Percentiles rank a stretch among this genome's conserved stretches.
phyloP scores from a whole-genome alignment of 1,140 invertebrate species.

The Heliconius hewitsoni region DNA sequence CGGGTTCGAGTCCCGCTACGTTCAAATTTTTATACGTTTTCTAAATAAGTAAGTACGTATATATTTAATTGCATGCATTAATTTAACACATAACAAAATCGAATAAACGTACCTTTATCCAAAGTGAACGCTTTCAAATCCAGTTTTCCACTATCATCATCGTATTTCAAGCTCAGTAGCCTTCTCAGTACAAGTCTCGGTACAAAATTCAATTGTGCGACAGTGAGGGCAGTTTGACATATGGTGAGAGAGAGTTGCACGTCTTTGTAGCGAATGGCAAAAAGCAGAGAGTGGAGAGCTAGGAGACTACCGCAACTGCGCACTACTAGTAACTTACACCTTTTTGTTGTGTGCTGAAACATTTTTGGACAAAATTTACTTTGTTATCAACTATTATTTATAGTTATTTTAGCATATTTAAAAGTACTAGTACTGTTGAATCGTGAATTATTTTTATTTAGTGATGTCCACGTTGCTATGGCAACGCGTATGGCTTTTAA shows the following conservation, averaged over 20 bases:
- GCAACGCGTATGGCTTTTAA: too few relatives aligned
- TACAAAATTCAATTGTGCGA: constrained; percentile 51
- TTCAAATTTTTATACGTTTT: too few relatives aligned
- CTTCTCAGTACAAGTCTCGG: constrained; percentile 50
- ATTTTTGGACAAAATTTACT: background rate
- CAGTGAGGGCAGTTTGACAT: constrained; percentile 32
- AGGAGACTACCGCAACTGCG: constrained; percentile 46
- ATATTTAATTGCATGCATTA: too few relatives aligned
- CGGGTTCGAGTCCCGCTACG: too few relatives aligned
- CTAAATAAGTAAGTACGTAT: too few relatives aligned
- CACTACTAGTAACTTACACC: constrained; percentile 63
- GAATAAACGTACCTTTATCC: constrained; percentile 44
- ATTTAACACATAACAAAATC: too few relatives aligned
- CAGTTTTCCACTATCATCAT: constrained; percentile 34
- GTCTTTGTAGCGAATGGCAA: constrained; percentile 49
- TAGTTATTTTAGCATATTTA: too few relatives aligned
- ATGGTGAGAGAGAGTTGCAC: constrained; percentile 50
- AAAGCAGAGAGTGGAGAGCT: constrained; percentile 51
- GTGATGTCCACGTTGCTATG: too few relatives aligned
- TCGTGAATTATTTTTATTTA: too few relatives aligned
- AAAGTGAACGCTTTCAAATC: constrained; percentile 57
- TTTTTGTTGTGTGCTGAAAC: constrained; percentile 48
- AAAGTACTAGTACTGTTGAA: too few relatives aligned
- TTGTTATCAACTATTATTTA: too few relatives aligned
- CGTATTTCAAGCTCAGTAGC: constrained; percentile 34